Conservation (phyloP, 1,140 invertebrate genomes). For the Dinoponera quadriceps region DNA sequence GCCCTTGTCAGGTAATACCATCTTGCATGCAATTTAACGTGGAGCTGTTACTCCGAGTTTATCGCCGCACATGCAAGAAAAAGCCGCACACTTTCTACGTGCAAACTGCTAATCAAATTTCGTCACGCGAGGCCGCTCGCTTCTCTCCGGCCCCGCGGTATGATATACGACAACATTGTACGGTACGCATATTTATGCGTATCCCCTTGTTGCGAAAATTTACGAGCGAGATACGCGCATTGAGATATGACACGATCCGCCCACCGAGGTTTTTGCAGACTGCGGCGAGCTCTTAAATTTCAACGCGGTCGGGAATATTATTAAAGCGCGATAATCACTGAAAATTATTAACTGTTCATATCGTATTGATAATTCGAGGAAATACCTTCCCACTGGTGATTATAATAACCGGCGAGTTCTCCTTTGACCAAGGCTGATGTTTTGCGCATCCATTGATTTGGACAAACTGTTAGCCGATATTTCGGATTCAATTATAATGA, state of each 20-base stretch:
- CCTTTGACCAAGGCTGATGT: neutral
- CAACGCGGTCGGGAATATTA: no score
- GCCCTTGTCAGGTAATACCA: slow-evolving; percentile 35
- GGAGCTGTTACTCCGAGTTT: slow-evolving; percentile 11
- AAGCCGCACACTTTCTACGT: slow-evolving; percentile 19
- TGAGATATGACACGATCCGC: neutral
- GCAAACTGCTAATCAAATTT: slow-evolving; percentile 52
- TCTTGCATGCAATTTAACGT: slow-evolving; percentile 28
- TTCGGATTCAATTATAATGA: neutral
- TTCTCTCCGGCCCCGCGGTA: neutral
- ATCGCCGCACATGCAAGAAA: slow-evolving; percentile 12
- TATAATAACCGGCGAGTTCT: neutral
- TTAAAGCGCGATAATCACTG: no score
- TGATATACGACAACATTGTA: neutral
- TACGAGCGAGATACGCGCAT: slow-evolving; percentile 7
- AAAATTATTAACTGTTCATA: no score
- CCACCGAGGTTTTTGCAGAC: neutral
- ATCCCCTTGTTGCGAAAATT: slow-evolving; percentile 25
- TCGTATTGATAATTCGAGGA: no score
- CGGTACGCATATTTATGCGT: slow-evolving; percentile 34
- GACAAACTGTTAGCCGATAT: neutral
- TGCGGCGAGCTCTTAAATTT: neutral
- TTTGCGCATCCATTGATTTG: neutral
- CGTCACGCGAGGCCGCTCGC: neutral
- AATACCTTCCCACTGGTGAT: no score